Percentiles rank a stretch among this genome's conserved stretches.
Evolutionary conservation across 2,888 invertebrate genomes (phyloP).

Genomic region (Amphipyra berbera): DNA sequence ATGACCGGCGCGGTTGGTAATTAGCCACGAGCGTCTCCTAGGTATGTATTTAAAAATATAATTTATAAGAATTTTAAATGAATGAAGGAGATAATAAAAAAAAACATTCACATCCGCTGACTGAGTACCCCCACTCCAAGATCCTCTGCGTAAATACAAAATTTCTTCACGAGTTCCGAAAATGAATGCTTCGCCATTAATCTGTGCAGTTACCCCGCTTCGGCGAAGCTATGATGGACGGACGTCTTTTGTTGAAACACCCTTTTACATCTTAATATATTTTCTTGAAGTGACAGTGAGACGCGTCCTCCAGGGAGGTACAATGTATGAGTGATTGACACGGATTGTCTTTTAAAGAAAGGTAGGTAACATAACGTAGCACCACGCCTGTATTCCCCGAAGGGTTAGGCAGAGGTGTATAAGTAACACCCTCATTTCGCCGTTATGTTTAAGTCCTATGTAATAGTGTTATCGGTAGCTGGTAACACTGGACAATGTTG

Average conservation of each 20-base stretch:
- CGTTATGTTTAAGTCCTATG: no score
- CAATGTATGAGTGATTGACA: constrained; percentile 38
- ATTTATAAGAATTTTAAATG: no score
- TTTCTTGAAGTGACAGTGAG: constrained; percentile 47
- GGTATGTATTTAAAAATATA: no score
- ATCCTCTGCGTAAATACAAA: constrained; percentile 51
- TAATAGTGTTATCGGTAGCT: no score
- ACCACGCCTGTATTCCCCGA: no score
- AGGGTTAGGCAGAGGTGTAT: no score
- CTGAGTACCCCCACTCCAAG: constrained; percentile 15
- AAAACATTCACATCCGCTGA: not conserved
- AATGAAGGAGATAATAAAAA: no score
- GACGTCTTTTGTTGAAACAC: constrained; percentile 53
- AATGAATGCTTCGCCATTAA: constrained; percentile 57
- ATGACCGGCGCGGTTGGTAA: no score
- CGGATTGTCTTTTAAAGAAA: constrained; percentile 15
- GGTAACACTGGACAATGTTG: no score
- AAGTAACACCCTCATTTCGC: no score
- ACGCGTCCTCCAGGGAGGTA: constrained; percentile 7
- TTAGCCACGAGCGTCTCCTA: no score
- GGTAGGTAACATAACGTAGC: no score
- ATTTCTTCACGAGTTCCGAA: constrained; percentile 42
- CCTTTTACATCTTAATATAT: constrained; percentile 57
- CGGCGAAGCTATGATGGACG: constrained; percentile 49
- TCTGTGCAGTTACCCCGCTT: constrained; percentile 46